Conservation (phyloP, 2,888 invertebrate species). For the Mamestra brassicae region DNA sequence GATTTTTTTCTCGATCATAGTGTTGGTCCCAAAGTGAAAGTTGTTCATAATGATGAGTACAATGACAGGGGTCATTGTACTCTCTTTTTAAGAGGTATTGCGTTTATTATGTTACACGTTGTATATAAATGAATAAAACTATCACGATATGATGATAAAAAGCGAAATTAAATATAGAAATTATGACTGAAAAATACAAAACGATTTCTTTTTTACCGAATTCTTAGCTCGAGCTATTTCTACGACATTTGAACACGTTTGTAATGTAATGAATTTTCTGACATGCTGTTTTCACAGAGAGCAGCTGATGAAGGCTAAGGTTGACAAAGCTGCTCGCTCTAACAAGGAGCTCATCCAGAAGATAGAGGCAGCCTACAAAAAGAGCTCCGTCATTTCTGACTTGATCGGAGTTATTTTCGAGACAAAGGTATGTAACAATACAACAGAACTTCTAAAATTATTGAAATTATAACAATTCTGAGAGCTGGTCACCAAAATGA, state of each 20-base stretch:
- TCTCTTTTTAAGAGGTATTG: too few species aligned
- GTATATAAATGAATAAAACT: neutral
- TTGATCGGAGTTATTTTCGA: slow-evolving; percentile 37
- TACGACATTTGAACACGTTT: slow-evolving; percentile 2
- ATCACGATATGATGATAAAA: neutral
- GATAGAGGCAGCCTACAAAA: slow-evolving; percentile 54
- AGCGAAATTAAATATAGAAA: slow-evolving; percentile 29
- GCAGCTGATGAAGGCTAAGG: slow-evolving; percentile 69
- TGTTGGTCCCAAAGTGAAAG: too few species aligned
- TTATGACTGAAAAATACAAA: neutral
- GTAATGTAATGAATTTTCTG: neutral
- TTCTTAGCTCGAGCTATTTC: slow-evolving; percentile 18
- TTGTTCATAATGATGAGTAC: too few species aligned
- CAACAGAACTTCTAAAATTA: neutral
- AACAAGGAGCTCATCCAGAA: slow-evolving; percentile 63
- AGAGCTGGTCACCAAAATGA: too few species aligned
- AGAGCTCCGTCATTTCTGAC: slow-evolving; percentile 41
- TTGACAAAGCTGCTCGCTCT: slow-evolving; percentile 57
- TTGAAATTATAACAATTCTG: too few species aligned
- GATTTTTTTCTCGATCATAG: too few species aligned
- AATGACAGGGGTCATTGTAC: too few species aligned
- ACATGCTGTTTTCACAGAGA: slow-evolving; percentile 55
- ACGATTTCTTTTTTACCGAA: neutral
- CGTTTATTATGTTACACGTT: neutral
- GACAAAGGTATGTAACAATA: slow-evolving; percentile 18